phyloP scores from a whole-genome alignment of 2,797 vertebrate species.

The Vultur gryphus region DNA sequence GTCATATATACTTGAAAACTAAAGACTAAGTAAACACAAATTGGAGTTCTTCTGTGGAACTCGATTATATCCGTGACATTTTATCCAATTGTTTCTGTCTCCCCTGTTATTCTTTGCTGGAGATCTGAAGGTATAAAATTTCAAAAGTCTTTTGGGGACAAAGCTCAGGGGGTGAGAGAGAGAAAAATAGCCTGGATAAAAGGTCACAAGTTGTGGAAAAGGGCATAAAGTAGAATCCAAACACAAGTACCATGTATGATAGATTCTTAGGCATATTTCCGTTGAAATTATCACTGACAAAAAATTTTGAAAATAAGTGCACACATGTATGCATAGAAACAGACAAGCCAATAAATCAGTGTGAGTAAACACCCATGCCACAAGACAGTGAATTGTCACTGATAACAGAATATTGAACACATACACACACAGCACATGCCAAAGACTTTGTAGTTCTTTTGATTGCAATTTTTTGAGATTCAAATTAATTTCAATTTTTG shows the following conservation, averaged over 20 bases:
- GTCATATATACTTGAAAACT: neutral
- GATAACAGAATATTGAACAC: neutral
- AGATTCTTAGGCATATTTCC: neutral
- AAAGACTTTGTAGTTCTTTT: neutral
- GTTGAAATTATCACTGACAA: neutral
- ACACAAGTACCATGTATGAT: neutral
- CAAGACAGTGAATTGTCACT: neutral
- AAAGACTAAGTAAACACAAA: slow-evolving; percentile 2
- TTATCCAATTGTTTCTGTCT: slow-evolving; percentile 45
- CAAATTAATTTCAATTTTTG: neutral
- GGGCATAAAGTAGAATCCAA: slow-evolving; percentile 29
- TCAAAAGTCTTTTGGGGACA: slow-evolving; percentile 40
- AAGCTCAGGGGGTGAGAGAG: slow-evolving; percentile 13
- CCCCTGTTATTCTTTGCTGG: slow-evolving; percentile 6
- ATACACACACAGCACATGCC: neutral
- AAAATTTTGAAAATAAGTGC: neutral
- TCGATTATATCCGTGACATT: slow-evolving; percentile 31
- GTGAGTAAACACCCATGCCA: neutral
- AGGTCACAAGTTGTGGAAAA: slow-evolving; percentile 47
- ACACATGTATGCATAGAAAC: neutral
- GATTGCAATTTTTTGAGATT: neutral
- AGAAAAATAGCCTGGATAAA: slow-evolving; percentile 44
- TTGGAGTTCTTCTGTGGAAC: neutral
- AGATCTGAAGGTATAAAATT: slow-evolving; percentile 38
- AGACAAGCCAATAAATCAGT: neutral